phyloP scores from a whole-genome alignment of 2,113 vertebrate species.

The Ariopsis seemanni region DNA sequence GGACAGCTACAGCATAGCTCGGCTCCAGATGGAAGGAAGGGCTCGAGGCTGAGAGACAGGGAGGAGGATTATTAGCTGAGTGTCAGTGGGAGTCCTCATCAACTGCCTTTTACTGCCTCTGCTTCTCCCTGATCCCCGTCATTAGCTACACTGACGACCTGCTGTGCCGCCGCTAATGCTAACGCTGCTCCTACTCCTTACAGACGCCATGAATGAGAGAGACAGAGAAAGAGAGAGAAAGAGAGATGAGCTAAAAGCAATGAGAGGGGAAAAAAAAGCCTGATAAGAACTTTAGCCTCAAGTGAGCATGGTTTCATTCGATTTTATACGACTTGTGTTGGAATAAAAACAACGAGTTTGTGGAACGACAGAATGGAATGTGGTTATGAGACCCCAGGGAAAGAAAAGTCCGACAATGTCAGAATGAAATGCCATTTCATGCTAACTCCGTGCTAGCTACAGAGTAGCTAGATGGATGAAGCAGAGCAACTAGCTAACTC shows the following conservation, averaged over 20 bases:
- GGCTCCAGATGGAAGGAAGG: slow-evolving; percentile 37
- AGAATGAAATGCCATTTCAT: not conserved
- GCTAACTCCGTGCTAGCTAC: not conserved
- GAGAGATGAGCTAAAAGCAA: not conserved
- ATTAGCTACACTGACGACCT: slow-evolving; percentile 40
- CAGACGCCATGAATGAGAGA: not conserved
- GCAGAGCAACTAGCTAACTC: not conserved
- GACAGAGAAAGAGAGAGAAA: not conserved
- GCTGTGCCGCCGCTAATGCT: slow-evolving; percentile 35
- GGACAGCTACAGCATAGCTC: not conserved
- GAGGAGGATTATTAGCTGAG: slow-evolving; percentile 41
- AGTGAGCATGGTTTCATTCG: not conserved
- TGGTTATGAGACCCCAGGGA: not conserved
- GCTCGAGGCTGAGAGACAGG: slow-evolving; percentile 27
- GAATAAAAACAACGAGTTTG: not conserved
- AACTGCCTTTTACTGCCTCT: slow-evolving; percentile 35
- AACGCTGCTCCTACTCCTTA: slow-evolving; percentile 24
- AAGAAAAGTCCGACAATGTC: not conserved
- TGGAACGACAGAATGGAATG: not conserved
- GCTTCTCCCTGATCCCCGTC: slow-evolving; percentile 39
- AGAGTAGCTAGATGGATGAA: no score
- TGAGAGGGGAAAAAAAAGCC: not conserved
- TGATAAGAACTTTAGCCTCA: not conserved
- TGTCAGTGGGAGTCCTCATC: slow-evolving; percentile 47
- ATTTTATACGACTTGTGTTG: not conserved